Evolutionary conservation across 2,888 invertebrate genomes (phyloP).

Genomic region (Aspidiotus rigidus): DNA sequence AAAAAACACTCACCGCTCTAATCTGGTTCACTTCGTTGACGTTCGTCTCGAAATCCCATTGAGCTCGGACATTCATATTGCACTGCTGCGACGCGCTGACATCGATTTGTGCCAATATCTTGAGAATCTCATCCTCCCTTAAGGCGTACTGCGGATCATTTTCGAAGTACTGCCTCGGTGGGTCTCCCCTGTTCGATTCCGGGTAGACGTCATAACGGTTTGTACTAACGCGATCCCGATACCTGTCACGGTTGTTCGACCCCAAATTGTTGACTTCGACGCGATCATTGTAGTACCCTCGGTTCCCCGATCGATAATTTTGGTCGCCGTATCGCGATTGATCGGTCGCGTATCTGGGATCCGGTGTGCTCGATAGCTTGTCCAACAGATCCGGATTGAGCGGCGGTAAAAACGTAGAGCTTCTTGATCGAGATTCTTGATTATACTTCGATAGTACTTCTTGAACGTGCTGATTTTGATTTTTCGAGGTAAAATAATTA

Average conservation of each 20-base stretch:
- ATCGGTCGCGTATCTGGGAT: slow-evolving; percentile 17
- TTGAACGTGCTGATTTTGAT: slow-evolving; percentile 27
- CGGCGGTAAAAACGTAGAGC: neutral
- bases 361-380: slow-evolving; percentile 13
- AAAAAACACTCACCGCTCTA: slow-evolving; percentile 61
- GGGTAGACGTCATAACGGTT: slow-evolving; percentile 16
- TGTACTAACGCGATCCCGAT: slow-evolving; percentile 4
- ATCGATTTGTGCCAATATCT: slow-evolving; percentile 61
- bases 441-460: slow-evolving; percentile 23
- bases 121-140: slow-evolving; percentile 45
- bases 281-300: neutral
- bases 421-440: slow-evolving; percentile 15
- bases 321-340: slow-evolving; percentile 6
- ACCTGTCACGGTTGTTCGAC: slow-evolving; percentile 3
- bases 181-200: slow-evolving; percentile 4
- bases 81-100: slow-evolving; percentile 69
- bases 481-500: slow-evolving; percentile 24
- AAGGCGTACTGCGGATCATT: slow-evolving; percentile 28
- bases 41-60: slow-evolving; percentile 82
- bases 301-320: neutral
- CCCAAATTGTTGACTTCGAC: neutral
- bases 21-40: slow-evolving; percentile 73
- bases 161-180: slow-evolving; percentile 30
- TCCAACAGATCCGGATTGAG: slow-evolving; percentile 5
- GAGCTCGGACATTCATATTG: slow-evolving; percentile 74